These are phyloP conservation scores for Liopterus haemorrhoidalis DNA, from an alignment of 2,888 invertebrate species.

Conservation along the genomic window DNA sequence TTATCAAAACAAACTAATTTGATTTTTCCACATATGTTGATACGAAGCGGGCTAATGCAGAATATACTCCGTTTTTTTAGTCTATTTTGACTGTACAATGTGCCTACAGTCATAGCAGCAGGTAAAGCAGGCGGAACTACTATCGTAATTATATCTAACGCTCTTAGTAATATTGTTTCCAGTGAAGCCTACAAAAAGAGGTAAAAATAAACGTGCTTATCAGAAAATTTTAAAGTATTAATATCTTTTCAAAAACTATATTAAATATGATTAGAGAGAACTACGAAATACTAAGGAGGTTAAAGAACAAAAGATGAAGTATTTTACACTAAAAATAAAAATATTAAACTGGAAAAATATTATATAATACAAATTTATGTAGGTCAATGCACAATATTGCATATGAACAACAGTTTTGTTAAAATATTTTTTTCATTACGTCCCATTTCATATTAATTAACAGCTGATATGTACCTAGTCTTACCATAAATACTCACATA, in stretches of 20 bases:
- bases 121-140: constrained; percentile 90
- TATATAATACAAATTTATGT: no score
- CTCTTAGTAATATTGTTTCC: constrained; percentile 64
- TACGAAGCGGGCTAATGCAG: constrained; percentile 72
- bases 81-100: constrained; percentile 68
- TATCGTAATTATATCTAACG: constrained; percentile 86
- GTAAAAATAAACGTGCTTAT: constrained; percentile 3
- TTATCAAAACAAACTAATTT: constrained; percentile 86
- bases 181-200: constrained; percentile 38
- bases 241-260: constrained; percentile 1
- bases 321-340: no score
- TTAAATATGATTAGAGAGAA: constrained; percentile 9
- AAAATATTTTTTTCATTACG: no score
- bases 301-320: constrained; percentile 3
- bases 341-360: no score
- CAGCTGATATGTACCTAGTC: no score
- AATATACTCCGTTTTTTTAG: constrained; percentile 63
- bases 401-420: no score
- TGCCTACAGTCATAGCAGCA: constrained; percentile 80
- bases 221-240: constrained; percentile 1
- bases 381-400: no score
- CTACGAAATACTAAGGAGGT: constrained; percentile 6
- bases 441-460: no score
- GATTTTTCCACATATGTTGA: constrained; percentile 72
- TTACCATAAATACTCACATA: no score